Evolutionary conservation across 2,888 invertebrate genomes (phyloP), one percentile per base, ranked within the genome.

Genomic region (Heterodera filipjevi): DNA sequence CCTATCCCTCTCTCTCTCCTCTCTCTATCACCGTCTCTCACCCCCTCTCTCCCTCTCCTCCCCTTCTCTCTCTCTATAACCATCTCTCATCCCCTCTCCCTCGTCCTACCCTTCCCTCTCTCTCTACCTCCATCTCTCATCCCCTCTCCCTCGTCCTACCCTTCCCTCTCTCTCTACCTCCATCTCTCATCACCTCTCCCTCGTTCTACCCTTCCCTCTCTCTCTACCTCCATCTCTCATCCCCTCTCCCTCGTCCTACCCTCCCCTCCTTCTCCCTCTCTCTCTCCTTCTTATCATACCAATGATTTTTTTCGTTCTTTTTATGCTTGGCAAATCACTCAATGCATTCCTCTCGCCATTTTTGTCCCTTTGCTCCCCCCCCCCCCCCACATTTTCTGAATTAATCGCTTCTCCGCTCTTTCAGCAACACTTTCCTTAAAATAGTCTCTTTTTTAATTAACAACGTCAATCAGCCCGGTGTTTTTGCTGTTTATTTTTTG

Each of bases 271-370:
- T 10, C 27, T n/a, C 8, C n/a, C 27, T 10, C 3, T n/a, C 59
- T 22, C 27, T n/a, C 27, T 5, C n/a, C 27, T 10, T 27, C 59
- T 59, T 49, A 49, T 59, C 59, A 19, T 59, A 19, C 59, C 59
- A 16, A n/a, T 10, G 27, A 59, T 59, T 16, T n/a, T n/a, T 59
- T n/a, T 59, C 27, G n/a, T 22, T 59, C 59, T 59, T 27, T 22
- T 59, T 22, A n/a, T 59, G 59, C 27, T 59, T 22, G 59, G n/a
- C 59, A 59, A 59, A 27, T 59, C 59, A 59, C n/a, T 59, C 59
- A 59, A 59, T n/a, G 59, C 59, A 59, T 59, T 59, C 59, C 59
- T 59, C 59, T 59, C 59, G n/a, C 59, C 59, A 59, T 59, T 59
- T 59, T 59, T 59, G 59, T 59, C 59, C 59, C n/a, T 59, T 49